phyloP scores from a whole-genome alignment of 2,113 vertebrate species.

The Atractosteus spatula region DNA sequence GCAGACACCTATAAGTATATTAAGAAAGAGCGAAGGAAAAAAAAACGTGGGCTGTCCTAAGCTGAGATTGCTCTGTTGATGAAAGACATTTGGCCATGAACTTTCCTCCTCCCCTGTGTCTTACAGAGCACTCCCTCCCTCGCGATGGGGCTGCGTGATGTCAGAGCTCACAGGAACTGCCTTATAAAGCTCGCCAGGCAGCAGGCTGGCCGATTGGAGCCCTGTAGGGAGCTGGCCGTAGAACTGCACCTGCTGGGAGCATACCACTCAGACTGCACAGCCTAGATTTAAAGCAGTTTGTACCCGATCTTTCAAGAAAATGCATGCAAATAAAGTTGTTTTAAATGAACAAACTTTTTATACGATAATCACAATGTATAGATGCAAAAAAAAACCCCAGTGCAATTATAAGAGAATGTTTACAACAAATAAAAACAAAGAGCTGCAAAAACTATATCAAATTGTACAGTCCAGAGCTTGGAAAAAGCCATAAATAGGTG shows the following conservation, averaged over 20 bases:
- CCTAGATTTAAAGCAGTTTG: too few relatives aligned
- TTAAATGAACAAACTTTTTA: too few relatives aligned
- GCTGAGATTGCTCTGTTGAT: slow-evolving; percentile 29
- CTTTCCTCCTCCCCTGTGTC: slow-evolving; percentile 3
- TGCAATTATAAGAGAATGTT: too few relatives aligned
- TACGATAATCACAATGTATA: too few relatives aligned
- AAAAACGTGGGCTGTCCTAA: slow-evolving; percentile 11
- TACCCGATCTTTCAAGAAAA: too few relatives aligned
- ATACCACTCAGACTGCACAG: too few relatives aligned
- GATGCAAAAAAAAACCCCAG: too few relatives aligned
- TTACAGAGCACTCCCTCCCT: slow-evolving; percentile 21
- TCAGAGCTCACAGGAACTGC: slow-evolving; percentile 22
- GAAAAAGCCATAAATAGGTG: too few relatives aligned
- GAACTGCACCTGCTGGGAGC: background rate
- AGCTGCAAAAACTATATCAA: too few relatives aligned
- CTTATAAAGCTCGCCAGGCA: slow-evolving; percentile 18
- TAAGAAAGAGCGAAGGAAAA: background rate
- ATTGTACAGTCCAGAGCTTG: too few relatives aligned
- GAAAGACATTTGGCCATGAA: slow-evolving; percentile 46
- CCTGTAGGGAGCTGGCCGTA: background rate
- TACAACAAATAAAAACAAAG: too few relatives aligned
- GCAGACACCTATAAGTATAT: background rate
- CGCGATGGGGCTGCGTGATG: slow-evolving; percentile 11
- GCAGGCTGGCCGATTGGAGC: background rate
- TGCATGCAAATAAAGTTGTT: too few relatives aligned